Conservation (phyloP, 2,113 vertebrate genomes). For the Thoracochromis brauschi region DNA sequence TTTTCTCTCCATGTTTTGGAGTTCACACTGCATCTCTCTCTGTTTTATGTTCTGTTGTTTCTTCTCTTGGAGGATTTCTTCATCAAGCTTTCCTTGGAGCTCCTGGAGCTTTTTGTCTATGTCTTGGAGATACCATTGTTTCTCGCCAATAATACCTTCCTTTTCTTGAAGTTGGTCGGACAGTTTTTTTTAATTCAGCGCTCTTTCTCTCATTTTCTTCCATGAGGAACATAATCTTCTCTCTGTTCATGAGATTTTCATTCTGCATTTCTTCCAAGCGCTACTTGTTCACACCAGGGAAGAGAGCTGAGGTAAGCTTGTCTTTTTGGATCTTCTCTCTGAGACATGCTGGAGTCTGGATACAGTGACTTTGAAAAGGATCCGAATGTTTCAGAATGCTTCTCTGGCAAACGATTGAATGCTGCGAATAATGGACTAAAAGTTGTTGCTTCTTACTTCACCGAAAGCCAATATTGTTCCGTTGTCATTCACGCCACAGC, state of each 20-base stretch:
- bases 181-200: neutral
- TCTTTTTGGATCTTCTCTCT: neutral
- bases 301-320: neutral
- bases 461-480: neutral
- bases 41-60: neutral
- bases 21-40: neutral
- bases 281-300: neutral
- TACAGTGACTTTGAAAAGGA: neutral
- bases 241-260: neutral
- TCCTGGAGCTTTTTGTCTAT: neutral
- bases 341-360: neutral
- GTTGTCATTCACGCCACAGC: neutral
- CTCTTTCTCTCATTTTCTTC: neutral
- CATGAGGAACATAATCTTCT: neutral
- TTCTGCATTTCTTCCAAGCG: neutral
- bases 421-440: neutral
- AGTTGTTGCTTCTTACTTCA: neutral
- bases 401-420: neutral
- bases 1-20: neutral
- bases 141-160: neutral
- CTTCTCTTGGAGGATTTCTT: neutral
- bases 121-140: neutral
- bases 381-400: neutral
- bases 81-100: neutral
- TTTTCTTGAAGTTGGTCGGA: neutral